Conservation (phyloP, 2,113 vertebrate species). For the Cygnus buccinator region DNA sequence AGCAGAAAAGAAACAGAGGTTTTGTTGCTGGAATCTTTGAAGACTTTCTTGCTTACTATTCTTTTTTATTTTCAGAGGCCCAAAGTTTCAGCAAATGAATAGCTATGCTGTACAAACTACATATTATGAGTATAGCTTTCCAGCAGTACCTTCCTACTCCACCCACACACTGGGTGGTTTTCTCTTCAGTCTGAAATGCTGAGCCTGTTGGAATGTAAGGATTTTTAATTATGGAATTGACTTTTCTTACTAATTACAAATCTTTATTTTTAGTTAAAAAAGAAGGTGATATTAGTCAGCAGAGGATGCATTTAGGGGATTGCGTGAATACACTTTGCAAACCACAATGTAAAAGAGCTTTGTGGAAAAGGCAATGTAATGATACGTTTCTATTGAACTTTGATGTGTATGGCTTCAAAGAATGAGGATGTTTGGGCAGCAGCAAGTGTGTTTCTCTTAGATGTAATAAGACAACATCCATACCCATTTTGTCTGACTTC, state of each 20-base stretch:
- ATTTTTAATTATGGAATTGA: constrained; percentile 25
- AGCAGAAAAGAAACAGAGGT: not conserved
- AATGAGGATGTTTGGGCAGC: constrained; percentile 6
- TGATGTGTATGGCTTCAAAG: constrained; percentile 48
- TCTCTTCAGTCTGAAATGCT: not conserved
- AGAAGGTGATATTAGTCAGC: not conserved
- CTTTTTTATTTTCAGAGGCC: constrained; percentile 10
- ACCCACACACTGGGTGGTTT: constrained; percentile 3
- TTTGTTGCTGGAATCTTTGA: constrained; percentile 27
- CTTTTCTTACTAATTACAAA: constrained; percentile 16
- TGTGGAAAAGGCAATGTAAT: not conserved
- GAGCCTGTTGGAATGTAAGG: constrained; percentile 7
- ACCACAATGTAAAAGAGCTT: not conserved
- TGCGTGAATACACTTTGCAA: constrained; percentile 7
- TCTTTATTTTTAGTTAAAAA: constrained; percentile 45
- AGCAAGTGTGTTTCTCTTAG: constrained; percentile 3
- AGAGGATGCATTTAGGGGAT: constrained; percentile 31
- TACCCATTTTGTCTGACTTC: not conserved
- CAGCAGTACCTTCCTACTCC: constrained; percentile 32
- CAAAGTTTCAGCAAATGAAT: constrained; percentile 57
- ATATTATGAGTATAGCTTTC: constrained; percentile 46
- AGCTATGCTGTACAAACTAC: constrained; percentile 47
- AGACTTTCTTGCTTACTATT: not conserved
- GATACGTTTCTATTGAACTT: constrained; percentile 27
- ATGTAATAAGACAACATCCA: not conserved